These are phyloP conservation scores for Melangyna quadrimaculata DNA, from an alignment of 2,888 invertebrate genomes.

Conservation along the genomic window DNA sequence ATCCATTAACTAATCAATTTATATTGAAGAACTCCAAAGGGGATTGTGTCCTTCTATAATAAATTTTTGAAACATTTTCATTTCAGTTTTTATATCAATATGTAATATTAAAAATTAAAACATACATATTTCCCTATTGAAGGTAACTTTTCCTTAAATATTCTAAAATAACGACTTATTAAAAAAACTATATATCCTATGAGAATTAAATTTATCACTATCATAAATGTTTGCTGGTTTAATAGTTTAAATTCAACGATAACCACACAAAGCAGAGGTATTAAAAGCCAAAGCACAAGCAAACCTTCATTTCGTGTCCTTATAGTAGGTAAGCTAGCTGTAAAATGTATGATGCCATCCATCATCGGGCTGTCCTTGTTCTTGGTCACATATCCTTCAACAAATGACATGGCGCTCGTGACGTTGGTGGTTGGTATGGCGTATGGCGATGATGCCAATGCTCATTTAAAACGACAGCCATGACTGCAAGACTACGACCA, in stretches of 20 bases:
- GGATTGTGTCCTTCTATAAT: too few relatives aligned
- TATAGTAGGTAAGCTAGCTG: constrained; percentile 10
- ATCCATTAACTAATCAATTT: too few relatives aligned
- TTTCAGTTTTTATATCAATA: too few relatives aligned
- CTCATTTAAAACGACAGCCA: constrained; percentile 18
- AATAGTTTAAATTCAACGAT: background rate
- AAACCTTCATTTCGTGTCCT: constrained; percentile 3
- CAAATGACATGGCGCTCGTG: background rate
- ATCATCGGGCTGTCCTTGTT: constrained; percentile 35
- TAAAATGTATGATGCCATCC: constrained; percentile 27
- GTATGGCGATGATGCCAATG: constrained; percentile 16
- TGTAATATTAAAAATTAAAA: too few relatives aligned
- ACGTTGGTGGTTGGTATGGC: too few relatives aligned
- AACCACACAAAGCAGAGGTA: background rate
- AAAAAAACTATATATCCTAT: background rate
- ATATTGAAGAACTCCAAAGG: too few relatives aligned
- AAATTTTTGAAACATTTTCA: too few relatives aligned
- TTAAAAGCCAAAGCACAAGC: background rate
- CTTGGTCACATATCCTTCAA: constrained; percentile 42
- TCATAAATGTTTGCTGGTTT: background rate
- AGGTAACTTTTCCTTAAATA: too few relatives aligned
- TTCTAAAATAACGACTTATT: background rate
- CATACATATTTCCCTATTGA: too few relatives aligned
- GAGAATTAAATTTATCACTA: background rate
- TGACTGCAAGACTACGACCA: constrained; percentile 17